These are phyloP conservation scores for Troilus luridus DNA, from an alignment of 2,888 invertebrate genomes.

Conservation along the genomic window DNA sequence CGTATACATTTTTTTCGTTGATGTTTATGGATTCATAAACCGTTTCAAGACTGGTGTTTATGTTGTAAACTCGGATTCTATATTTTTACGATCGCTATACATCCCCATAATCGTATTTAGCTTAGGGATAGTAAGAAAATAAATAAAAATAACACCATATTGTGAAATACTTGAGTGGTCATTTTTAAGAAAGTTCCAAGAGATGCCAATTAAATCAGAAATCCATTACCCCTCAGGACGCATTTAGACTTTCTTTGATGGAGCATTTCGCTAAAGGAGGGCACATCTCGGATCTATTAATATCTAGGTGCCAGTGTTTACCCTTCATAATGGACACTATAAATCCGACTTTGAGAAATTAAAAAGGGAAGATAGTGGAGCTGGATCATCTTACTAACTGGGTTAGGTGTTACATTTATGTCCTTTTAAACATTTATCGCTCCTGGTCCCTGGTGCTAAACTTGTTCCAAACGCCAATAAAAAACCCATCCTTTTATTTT, in stretches of 20 bases:
- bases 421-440: conserved; percentile 37
- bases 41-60: too few relatives aligned
- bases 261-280: conserved; percentile 35
- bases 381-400: conserved; percentile 26
- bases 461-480: conserved; percentile 37
- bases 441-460: conserved; percentile 42
- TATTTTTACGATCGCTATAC: too few relatives aligned
- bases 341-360: conserved; percentile 31
- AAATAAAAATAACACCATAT: too few relatives aligned
- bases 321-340: conserved; percentile 19
- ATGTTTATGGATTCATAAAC: too few relatives aligned
- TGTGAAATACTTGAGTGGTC: background rate
- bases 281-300: conserved; percentile 21
- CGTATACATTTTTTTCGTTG: too few relatives aligned
- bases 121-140: too few relatives aligned
- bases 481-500: conserved; percentile 36
- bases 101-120: too few relatives aligned
- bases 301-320: conserved; percentile 11
- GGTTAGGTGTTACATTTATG: conserved; percentile 46
- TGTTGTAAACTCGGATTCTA: too few relatives aligned
- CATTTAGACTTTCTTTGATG: conserved; percentile 39
- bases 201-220: conserved; percentile 30
- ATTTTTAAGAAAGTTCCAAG: background rate
- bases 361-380: background rate
- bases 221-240: background rate